Evolutionary conservation across 2,113 vertebrate genomes (phyloP).

Genomic region (Solea senegalensis): DNA sequence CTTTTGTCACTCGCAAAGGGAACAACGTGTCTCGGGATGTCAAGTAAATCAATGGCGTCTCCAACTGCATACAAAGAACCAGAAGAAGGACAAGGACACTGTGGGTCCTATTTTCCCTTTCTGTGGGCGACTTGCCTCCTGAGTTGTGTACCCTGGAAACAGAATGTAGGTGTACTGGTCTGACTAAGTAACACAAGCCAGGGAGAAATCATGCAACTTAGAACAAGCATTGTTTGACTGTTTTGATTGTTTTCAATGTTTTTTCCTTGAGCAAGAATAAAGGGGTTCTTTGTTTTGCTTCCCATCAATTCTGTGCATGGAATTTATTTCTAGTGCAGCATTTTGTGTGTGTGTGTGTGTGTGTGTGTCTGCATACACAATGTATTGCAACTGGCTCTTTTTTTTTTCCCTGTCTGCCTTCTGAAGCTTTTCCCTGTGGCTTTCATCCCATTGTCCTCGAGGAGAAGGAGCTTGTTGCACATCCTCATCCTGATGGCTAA

Average conservation of each 20-base stretch:
- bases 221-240: constrained; percentile 49
- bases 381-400: constrained; percentile 59
- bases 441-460: constrained; percentile 75
- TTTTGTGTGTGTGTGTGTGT: constrained; percentile 12
- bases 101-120: constrained; percentile 18
- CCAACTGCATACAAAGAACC: constrained; percentile 5
- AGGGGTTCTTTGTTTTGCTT: constrained; percentile 69
- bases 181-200: constrained; percentile 28
- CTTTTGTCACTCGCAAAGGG: constrained; percentile 9
- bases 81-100: constrained; percentile 30
- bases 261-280: constrained; percentile 75
- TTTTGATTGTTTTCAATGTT: constrained; percentile 46
- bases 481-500: constrained; percentile 23
- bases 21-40: background rate
- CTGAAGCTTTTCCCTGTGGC: constrained; percentile 71
- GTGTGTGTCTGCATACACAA: constrained; percentile 29
- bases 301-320: constrained; percentile 63
- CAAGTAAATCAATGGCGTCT: background rate
- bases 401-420: constrained; percentile 63
- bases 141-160: constrained; percentile 52
- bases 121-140: constrained; percentile 57
- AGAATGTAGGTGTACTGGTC: constrained; percentile 18
- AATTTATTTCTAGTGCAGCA: constrained; percentile 47
- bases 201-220: constrained; percentile 28
- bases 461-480: constrained; percentile 49